Base-by-base conservation (phyloP, 2,888 invertebrate species). In the Athripsodes cinereus region DNA sequence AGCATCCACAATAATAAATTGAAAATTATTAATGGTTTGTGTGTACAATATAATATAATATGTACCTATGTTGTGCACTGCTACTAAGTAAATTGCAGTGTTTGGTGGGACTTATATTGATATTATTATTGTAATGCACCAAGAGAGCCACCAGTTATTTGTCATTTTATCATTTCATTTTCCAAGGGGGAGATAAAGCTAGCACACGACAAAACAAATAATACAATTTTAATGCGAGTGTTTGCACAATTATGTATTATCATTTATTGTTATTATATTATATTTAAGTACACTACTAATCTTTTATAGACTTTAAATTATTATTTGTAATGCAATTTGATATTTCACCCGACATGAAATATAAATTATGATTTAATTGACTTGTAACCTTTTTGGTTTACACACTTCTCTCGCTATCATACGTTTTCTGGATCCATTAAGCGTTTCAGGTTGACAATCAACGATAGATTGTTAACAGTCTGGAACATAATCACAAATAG, bases 21-120 rank as follows among this genome's bases (percentile, higher is more conserved):
- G 40, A 40, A 40, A 40, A 40, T 40, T 40, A 40, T 40, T 40
- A 40, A 40, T 40, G 40, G 40, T 16, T 40, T 40, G 40, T 40
- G 40, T 40, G 40, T 40, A 13, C 13, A n/a, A n/a, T n/a, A n/a
- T n/a, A n/a, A n/a, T n/a, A n/a, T n/a, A n/a, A n/a, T n/a, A n/a
- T n/a, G n/a, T n/a, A n/a, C n/a, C n/a, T n/a, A n/a, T n/a, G n/a
- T n/a, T n/a, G n/a, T n/a, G n/a, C n/a, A n/a, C n/a, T n/a, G n/a
- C n/a, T 13, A 40, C 40, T 40, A 40, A 40, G 40, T 40, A 16
- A 40, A 40, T 40, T 40, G 40, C 13, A 40, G 3, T 16, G 40
- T 16, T 3, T 40, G 40, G 40, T 40, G n/a, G 16, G 40, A 40
- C 8, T 40, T 40, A 8, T 40, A 40, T 40, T 40, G 16, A n/a